phyloP scores from a whole-genome alignment of 2,888 invertebrate species.

The Sinopyrophorus schimmeli region DNA sequence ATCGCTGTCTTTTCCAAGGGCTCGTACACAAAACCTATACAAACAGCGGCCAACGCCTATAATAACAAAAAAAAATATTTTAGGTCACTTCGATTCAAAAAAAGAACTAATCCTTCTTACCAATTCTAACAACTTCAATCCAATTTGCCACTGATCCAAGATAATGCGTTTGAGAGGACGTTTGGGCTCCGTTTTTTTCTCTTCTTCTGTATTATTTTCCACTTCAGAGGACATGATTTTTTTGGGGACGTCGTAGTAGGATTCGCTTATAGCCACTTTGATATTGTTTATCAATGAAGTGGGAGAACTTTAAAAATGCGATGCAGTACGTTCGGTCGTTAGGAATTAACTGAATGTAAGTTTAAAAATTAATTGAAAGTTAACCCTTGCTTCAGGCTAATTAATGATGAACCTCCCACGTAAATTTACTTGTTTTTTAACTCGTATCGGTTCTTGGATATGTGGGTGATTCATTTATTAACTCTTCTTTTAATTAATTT shows the following conservation, averaged over 20 bases:
- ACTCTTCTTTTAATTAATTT: constrained; percentile 4
- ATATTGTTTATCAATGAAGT: too few relatives aligned
- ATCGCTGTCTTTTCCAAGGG: constrained; percentile 63
- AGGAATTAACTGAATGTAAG: constrained; percentile 32
- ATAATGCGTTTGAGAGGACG: constrained; percentile 50
- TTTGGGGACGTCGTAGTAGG: constrained; percentile 51
- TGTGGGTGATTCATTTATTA: constrained; percentile 28
- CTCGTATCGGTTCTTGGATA: constrained; percentile 7
- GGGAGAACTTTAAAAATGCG: neutral
- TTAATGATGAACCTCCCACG: constrained; percentile 31
- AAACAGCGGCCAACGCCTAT: constrained; percentile 65
- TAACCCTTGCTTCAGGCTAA: constrained; percentile 29
- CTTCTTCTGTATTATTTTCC: constrained; percentile 55
- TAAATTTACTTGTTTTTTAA: constrained; percentile 22
- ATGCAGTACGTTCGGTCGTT: constrained; percentile 15
- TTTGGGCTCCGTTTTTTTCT: constrained; percentile 51
- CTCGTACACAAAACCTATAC: constrained; percentile 66
- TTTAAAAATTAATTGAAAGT: too few relatives aligned
- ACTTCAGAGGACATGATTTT: constrained; percentile 66
- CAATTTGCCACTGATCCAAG: constrained; percentile 62
- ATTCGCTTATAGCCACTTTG: constrained; percentile 43
- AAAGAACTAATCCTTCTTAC: constrained; percentile 54
- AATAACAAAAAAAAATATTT: constrained; percentile 39
- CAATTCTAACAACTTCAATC: constrained; percentile 64
- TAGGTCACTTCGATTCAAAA: neutral